Evolutionary conservation across 2,888 invertebrate species (phyloP).

Genomic region (Amblyteles armatorius): DNA sequence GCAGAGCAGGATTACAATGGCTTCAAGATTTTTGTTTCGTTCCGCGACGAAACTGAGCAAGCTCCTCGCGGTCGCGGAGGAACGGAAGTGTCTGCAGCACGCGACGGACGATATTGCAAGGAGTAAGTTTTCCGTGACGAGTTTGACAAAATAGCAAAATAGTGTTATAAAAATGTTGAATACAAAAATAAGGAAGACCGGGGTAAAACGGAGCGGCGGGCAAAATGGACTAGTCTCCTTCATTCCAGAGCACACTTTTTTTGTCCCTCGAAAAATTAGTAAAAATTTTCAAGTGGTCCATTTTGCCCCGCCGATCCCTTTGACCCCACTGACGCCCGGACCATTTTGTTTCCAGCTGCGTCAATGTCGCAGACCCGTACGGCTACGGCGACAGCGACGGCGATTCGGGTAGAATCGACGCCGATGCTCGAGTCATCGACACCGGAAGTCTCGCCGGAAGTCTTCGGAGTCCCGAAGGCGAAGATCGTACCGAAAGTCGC

Average conservation of each 20-base stretch:
- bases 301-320: no score
- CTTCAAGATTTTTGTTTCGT: constrained; percentile 12
- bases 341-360: constrained; percentile 57
- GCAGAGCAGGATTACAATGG: neutral
- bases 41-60: constrained; percentile 53
- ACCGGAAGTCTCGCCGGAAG: constrained; percentile 46
- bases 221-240: no score
- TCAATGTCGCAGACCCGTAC: constrained; percentile 64
- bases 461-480: constrained; percentile 35
- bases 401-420: constrained; percentile 59
- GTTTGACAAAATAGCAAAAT: no score
- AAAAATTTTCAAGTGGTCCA: no score
- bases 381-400: constrained; percentile 41
- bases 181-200: no score
- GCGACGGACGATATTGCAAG: constrained; percentile 63
- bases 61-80: constrained; percentile 59
- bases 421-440: constrained; percentile 68
- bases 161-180: no score
- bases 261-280: no score
- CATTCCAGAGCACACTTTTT: no score
- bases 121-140: constrained; percentile 63
- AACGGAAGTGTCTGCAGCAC: constrained; percentile 68
- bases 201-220: no score
- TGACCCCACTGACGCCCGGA: neutral
- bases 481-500: constrained; percentile 50